A percentile compares a stretch with the other conserved stretches of the same genome.
phyloP scores from a whole-genome alignment of 2,113 vertebrate species.

The Psammodynastes pulverulentus region DNA sequence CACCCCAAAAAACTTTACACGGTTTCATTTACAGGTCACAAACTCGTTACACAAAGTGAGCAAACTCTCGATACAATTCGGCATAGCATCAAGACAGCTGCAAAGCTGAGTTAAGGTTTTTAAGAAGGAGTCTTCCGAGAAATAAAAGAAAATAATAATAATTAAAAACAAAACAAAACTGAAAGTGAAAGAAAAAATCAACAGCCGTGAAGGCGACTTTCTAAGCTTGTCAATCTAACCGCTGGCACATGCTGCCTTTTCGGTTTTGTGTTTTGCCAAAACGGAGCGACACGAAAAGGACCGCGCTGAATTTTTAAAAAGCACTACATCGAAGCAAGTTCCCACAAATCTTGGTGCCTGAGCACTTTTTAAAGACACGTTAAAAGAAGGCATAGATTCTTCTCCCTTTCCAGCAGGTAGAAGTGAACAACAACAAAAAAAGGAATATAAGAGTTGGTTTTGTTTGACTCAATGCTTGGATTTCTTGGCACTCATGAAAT shows the following conservation, averaged over 20 bases:
- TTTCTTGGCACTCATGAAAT: slow-evolving; percentile 20
- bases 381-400: slow-evolving; percentile 9
- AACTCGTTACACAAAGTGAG: slow-evolving; percentile 18
- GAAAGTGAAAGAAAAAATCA: background rate
- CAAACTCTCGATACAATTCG: background rate
- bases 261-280: background rate
- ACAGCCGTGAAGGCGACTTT: background rate
- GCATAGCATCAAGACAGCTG: background rate
- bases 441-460: background rate
- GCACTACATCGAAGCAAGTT: slow-evolving; percentile 10
- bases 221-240: background rate
- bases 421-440: background rate
- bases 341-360: background rate
- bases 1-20: background rate
- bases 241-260: background rate
- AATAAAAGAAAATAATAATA: background rate
- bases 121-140: background rate
- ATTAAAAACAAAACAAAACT: background rate
- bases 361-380: background rate
- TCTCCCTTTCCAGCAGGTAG: background rate
- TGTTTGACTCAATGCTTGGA: background rate
- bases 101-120: background rate
- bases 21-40: slow-evolving; percentile 15
- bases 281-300: background rate
- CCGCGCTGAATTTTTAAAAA: background rate